Percentiles rank a stretch among this genome's conserved stretches.
Evolutionary conservation across 1,140 invertebrate genomes (phyloP).

Genomic region (Drosophila ogumai): DNA sequence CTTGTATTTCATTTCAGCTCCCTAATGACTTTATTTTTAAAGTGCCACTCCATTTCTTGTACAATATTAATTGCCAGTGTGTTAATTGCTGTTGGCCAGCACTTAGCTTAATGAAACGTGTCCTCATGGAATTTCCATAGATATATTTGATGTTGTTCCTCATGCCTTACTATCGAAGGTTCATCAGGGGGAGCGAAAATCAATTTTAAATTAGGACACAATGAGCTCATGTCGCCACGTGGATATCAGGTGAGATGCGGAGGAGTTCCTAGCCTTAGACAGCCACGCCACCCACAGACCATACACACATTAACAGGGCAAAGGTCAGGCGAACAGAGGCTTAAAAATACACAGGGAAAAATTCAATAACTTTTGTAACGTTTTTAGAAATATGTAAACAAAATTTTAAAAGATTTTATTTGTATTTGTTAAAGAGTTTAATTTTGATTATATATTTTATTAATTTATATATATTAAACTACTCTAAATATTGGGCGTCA

Average conservation of each 20-base stretch:
- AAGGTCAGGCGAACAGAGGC: constrained; percentile 45
- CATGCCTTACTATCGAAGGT: constrained; percentile 7
- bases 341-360: constrained; percentile 14
- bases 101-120: constrained; percentile 64
- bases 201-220: constrained; percentile 79
- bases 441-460: not conserved
- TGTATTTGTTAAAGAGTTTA: not conserved
- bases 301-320: constrained; percentile 35
- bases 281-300: constrained; percentile 6
- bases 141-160: constrained; percentile 39
- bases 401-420: not conserved
- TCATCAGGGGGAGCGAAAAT: constrained; percentile 43
- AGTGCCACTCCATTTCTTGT: constrained; percentile 11
- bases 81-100: constrained; percentile 58
- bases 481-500: not conserved
- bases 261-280: constrained; percentile 9
- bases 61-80: constrained; percentile 31
- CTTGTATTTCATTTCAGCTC: not conserved
- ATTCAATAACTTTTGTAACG: not conserved
- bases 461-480: not conserved
- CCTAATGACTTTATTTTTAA: constrained; percentile 7
- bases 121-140: constrained; percentile 45
- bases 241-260: constrained; percentile 56
- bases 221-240: constrained; percentile 72
- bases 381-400: not conserved